A percentile compares a stretch with the other conserved stretches of the same genome.
These are phyloP conservation scores for Drosophila kanekoi DNA, from an alignment of 2,888 invertebrate genomes.

Conservation along the genomic window DNA sequence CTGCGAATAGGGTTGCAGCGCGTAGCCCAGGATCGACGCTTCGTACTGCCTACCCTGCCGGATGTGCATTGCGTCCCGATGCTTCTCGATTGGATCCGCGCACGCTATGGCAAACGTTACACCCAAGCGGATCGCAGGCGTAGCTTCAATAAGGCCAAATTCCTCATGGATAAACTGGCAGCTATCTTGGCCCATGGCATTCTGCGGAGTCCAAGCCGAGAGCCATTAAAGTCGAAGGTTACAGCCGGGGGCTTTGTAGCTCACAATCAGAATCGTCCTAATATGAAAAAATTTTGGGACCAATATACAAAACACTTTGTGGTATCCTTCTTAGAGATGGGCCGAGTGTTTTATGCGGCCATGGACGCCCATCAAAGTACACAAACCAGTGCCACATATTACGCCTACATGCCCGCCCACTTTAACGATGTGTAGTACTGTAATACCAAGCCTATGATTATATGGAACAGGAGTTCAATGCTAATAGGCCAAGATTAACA, in stretches of 20 bases:
- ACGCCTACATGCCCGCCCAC: constrained; percentile 80
- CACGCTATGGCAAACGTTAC: constrained; percentile 77
- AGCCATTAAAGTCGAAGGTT: rapidly evolving
- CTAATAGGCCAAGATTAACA: background rate
- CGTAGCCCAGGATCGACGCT: constrained; percentile 75
- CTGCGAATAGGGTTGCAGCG: constrained; percentile 64
- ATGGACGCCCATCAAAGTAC: constrained; percentile 63
- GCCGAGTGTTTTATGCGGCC: constrained; percentile 71
- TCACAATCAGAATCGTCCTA: constrained; percentile 5
- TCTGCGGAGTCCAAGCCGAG: constrained; percentile 7
- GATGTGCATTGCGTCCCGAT: constrained; percentile 74
- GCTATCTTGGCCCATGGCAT: constrained; percentile 17
- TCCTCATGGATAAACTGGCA: constrained; percentile 55
- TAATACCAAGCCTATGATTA: background rate
- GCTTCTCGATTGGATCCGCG: constrained; percentile 76
- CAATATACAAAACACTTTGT: constrained; percentile 57
- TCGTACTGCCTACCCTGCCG: constrained; percentile 79
- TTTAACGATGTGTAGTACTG: constrained; percentile 23
- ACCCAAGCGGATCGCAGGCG: constrained; percentile 48
- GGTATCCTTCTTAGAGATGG: constrained; percentile 63
- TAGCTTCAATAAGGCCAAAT: constrained; percentile 33
- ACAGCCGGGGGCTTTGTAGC: background rate
- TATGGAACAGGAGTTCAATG: background rate
- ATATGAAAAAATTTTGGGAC: constrained; percentile 32
- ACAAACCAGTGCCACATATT: constrained; percentile 63